These are phyloP conservation scores for Oreocharis arfaki DNA, from an alignment of 2,113 vertebrate genomes.

Conservation along the genomic window DNA sequence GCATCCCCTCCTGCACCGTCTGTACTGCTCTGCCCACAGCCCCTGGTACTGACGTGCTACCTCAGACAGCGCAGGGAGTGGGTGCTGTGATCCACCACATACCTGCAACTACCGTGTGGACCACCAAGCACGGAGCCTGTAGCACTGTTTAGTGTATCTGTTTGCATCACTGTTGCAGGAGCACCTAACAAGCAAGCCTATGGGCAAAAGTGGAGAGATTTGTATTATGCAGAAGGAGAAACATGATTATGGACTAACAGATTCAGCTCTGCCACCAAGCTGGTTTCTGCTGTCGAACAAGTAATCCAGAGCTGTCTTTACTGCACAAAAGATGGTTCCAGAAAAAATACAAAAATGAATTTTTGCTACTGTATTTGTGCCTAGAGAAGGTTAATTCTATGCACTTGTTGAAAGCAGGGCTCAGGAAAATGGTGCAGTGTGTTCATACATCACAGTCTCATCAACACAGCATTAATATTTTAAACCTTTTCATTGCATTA, in stretches of 20 bases:
- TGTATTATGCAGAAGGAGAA: not conserved
- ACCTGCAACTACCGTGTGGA: not conserved
- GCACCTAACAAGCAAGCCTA: not conserved
- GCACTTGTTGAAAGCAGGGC: not conserved
- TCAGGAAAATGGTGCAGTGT: not conserved
- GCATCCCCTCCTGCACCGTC: not conserved
- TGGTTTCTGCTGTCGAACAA: not conserved
- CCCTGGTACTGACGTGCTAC: not conserved
- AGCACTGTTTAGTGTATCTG: fast-evolving
- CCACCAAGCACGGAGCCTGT: not conserved
- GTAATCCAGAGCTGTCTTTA: not conserved
- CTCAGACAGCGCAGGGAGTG: not conserved
- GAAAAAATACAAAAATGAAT: not conserved
- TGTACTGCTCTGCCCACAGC: not conserved
- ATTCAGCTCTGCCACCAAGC: not conserved
- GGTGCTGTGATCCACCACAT: not conserved
- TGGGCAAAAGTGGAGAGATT: not conserved
- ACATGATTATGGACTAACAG: not conserved
- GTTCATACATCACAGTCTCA: not conserved
- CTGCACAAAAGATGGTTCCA: not conserved
- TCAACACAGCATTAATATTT: not conserved
- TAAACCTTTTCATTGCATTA: not conserved
- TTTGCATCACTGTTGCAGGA: not conserved
- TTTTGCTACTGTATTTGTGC: not conserved
- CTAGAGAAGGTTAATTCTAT: not conserved